Base-by-base conservation (phyloP, 2,797 vertebrate species). In the Arctocebus calabarensis region DNA sequence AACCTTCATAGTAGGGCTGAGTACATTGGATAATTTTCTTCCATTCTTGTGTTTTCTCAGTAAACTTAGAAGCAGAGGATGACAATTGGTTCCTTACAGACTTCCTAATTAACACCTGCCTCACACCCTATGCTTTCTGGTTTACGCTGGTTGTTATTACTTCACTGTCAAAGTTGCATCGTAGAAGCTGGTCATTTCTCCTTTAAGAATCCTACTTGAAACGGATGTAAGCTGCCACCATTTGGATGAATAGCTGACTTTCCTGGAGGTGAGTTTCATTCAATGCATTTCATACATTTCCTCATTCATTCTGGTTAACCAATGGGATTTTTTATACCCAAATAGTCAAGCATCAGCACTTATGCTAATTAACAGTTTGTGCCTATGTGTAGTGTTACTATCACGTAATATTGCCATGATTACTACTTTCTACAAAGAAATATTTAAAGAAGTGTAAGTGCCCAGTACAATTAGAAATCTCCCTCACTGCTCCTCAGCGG, bases 361-460 rank as follows among this genome's bases (percentile, higher is more conserved):
- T 92, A 45, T 1, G 34, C 17, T 70, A 64, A 81, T 59, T n/a
- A 75, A 78, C 66, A 66, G 57, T 91, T 55, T 34, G 57, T 32
- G 57, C 70, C 16, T 3, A 11, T 43, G 62, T 61, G 40, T 14
- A 85, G 9, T 27, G 37, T 59, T 75, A 59, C n/a, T 91, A 75
- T 74, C 82, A 66, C 55, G 77, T 90, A 75, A 9, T n/a, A n/a
- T 4, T 52, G 2, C 10, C 61, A 64, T 66, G 32, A 40, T 68
- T 81, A 77, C 48, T 73, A 85, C 86, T 92, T 57, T 37, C 27
- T 55, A 37, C 48, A 77, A 92, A 78, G 34, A 89, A 43, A 48
- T 43, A 89, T 90, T 70, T 84, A 78, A 83, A 91, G 32, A 87
- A 52, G 27, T 64, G 4, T 64, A 82, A 57, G 32, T 27, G 29